phyloP scores from a whole-genome alignment of 2,113 vertebrate species.

The Siniperca chuatsi region DNA sequence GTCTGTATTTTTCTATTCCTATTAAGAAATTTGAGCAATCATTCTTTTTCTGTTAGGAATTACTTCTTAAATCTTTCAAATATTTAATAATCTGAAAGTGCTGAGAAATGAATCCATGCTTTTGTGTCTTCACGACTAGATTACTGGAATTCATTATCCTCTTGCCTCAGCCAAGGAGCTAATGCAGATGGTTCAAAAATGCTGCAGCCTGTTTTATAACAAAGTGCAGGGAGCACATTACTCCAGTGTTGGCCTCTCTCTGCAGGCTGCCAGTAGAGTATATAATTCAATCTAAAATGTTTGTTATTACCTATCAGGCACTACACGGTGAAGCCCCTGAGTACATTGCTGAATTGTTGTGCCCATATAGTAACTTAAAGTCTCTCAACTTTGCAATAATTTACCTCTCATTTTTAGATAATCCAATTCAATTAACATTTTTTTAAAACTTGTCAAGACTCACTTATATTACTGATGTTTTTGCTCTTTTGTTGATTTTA shows the following conservation, averaged over 20 bases:
- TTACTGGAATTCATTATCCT: not conserved
- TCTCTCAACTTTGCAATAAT: too few species aligned
- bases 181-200: not conserved
- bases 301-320: not conserved
- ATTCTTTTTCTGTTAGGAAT: not conserved
- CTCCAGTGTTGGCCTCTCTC: not conserved
- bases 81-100: not conserved
- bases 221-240: not conserved
- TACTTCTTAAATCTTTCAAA: too few species aligned
- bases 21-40: not conserved
- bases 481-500: too few species aligned
- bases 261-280: not conserved
- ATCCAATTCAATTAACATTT: too few species aligned
- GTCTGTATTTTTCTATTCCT: not conserved
- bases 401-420: too few species aligned
- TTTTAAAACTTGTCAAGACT: too few species aligned
- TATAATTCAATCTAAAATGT: not conserved
- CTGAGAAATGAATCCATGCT: not conserved
- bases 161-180: not conserved
- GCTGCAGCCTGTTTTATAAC: not conserved
- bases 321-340: not conserved
- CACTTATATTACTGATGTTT: too few species aligned
- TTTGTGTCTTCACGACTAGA: not conserved
- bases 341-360: not conserved
- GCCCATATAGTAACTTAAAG: too few species aligned